Percentiles rank a stretch among this genome's conserved stretches.
These are phyloP conservation scores for Trachelus troglodyta DNA, from an alignment of 2,888 invertebrate genomes.

Conservation along the genomic window DNA sequence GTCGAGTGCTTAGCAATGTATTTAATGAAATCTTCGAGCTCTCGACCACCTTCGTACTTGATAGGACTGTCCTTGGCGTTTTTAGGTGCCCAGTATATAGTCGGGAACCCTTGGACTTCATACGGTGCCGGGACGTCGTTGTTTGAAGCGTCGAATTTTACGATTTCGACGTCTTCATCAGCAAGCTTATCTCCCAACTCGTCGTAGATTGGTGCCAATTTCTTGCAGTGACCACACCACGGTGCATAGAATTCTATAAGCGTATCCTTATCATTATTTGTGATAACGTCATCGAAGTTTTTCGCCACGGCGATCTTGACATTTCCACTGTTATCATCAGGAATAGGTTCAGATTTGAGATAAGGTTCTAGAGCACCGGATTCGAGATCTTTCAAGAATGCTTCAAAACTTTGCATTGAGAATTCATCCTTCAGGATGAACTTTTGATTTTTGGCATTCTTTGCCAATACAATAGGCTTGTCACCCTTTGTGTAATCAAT, in stretches of 20 bases:
- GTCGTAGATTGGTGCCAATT: slow-evolving; percentile 91
- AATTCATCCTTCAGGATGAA: slow-evolving; percentile 92
- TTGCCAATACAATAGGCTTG: slow-evolving; percentile 89
- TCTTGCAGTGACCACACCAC: slow-evolving; percentile 99
- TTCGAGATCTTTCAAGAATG: slow-evolving; percentile 86
- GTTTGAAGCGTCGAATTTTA: slow-evolving; percentile 98
- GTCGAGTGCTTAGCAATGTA: slow-evolving; percentile 94
- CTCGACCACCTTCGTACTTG: slow-evolving; percentile 93
- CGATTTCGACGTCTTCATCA: slow-evolving; percentile 89
- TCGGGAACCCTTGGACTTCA: slow-evolving; percentile 97
- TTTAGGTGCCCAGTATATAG: slow-evolving; percentile 95
- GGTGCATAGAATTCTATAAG: slow-evolving; percentile 99
- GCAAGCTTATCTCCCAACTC: slow-evolving; percentile 91
- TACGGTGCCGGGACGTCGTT: slow-evolving; percentile 95
- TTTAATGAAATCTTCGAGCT: slow-evolving; percentile 92
- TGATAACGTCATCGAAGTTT: slow-evolving; percentile 95
- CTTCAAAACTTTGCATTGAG: slow-evolving; percentile 85
- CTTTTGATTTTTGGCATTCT: slow-evolving; percentile 87
- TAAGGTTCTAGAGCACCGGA: slow-evolving; percentile 89
- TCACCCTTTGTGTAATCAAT: slow-evolving; percentile 87
- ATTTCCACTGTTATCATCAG: slow-evolving; percentile 84
- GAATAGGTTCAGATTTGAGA: slow-evolving; percentile 94
- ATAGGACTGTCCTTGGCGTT: slow-evolving; percentile 81
- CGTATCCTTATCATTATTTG: slow-evolving; percentile 91
- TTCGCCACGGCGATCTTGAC: slow-evolving; percentile 94